Percentiles rank a stretch among this genome's conserved stretches.
Conservation (phyloP, 2,113 vertebrate species). For the Anser brachyrhynchus region DNA sequence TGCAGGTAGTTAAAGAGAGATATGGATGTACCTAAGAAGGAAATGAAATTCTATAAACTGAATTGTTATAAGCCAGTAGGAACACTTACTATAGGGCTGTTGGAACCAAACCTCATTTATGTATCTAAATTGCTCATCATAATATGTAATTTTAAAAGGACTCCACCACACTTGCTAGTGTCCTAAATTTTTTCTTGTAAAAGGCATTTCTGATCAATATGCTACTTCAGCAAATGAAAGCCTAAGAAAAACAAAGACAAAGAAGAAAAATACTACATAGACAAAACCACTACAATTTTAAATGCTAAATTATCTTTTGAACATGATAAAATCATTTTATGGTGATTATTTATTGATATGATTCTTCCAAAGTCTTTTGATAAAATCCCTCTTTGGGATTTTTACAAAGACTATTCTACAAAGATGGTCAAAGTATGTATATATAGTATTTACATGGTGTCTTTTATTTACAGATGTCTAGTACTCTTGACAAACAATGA, state of each 20-base stretch:
- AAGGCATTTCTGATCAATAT: neutral
- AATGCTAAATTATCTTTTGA: neutral
- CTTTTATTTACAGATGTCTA: neutral
- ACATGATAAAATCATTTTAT: neutral
- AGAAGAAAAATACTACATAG: neutral
- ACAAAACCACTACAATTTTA: neutral
- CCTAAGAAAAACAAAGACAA: neutral
- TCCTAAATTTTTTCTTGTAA: neutral
- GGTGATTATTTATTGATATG: neutral
- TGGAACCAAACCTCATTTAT: neutral
- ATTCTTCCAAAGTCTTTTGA: neutral
- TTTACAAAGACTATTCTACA: neutral
- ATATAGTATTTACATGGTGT: neutral
- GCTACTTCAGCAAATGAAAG: neutral
- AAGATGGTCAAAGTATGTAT: too few relatives aligned
- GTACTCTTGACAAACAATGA: neutral
- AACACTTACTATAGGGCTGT: neutral
- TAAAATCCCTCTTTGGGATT: neutral
- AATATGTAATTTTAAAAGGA: neutral
- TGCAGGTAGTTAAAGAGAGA: neutral
- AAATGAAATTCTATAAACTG: neutral
- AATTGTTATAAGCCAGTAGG: neutral
- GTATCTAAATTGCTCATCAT: neutral
- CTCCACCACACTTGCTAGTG: neutral
- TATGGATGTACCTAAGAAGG: neutral